These are phyloP conservation scores for Mormyrus proboscirostris DNA, from an alignment of 2,797 vertebrate species.

Conservation along the genomic window DNA sequence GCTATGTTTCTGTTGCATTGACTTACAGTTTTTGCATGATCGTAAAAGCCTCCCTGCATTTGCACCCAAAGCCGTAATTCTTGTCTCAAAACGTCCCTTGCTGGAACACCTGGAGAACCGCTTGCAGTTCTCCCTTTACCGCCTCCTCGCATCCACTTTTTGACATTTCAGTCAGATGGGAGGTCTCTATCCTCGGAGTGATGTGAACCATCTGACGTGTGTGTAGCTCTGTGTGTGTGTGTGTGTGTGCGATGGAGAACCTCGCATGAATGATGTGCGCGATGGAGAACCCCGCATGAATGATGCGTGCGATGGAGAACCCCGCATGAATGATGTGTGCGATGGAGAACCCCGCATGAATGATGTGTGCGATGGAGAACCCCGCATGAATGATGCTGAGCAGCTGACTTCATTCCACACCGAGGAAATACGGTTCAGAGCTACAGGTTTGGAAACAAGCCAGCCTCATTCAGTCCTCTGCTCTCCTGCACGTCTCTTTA, in stretches of 20 bases:
- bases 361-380: not conserved
- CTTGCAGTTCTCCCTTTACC: not conserved
- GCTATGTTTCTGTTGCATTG: not conserved
- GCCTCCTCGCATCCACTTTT: not conserved
- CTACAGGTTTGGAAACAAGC: not conserved
- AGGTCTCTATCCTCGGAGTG: not conserved
- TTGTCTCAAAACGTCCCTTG: not conserved
- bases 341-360: too few relatives aligned
- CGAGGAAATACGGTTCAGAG: not conserved
- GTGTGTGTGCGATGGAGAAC: not conserved
- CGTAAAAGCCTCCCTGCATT: not conserved
- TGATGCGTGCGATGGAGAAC: too few relatives aligned
- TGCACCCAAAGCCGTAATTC: not conserved
- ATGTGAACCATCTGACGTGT: not conserved
- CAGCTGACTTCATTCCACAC: not conserved
- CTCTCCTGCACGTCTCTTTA: conserved; percentile 11
- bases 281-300: too few relatives aligned
- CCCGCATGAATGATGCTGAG: not conserved
- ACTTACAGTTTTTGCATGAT: not conserved
- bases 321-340: too few relatives aligned
- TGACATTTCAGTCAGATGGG: conserved; percentile 2
- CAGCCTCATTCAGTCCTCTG: not conserved
- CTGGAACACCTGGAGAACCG: conserved; percentile 10
- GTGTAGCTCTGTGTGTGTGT: not conserved
- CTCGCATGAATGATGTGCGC: too few relatives aligned